Evolutionary conservation across 2,888 invertebrate genomes (phyloP).

Genomic region (Drosophila testacea): DNA sequence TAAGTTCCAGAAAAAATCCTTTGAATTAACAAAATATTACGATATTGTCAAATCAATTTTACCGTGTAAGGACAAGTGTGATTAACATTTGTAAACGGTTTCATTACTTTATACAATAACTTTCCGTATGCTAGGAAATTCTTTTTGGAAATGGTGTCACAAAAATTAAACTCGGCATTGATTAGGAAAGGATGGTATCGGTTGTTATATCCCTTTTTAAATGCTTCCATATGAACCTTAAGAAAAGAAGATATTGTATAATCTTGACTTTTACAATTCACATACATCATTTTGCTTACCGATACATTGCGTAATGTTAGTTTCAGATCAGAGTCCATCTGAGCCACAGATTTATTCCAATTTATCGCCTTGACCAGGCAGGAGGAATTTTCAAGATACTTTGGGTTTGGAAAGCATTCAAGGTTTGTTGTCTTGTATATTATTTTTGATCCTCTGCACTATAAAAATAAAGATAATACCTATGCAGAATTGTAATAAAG

Average conservation of each 20-base stretch:
- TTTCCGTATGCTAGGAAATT: constrained; percentile 5
- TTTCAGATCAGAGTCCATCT: constrained; percentile 17
- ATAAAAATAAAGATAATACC: not conserved
- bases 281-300: not conserved
- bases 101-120: not conserved
- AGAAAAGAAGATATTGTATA: not conserved
- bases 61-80: constrained; percentile 11
- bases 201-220: constrained; percentile 30
- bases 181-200: constrained; percentile 23
- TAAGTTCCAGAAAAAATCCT: not conserved
- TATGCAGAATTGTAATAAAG: not conserved
- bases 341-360: constrained; percentile 23
- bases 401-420: not conserved
- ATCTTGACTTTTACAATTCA: too few relatives aligned
- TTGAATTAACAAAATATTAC: too few relatives aligned
- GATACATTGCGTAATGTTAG: not conserved
- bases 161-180: not conserved
- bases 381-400: not conserved
- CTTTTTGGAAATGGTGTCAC: not conserved
- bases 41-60: not conserved
- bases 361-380: not conserved
- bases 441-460: not conserved
- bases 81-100: constrained; percentile 11
- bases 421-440: not conserved
- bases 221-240: not conserved